phyloP scores from a whole-genome alignment of 2,797 vertebrate genomes.

The Anas capensis region DNA sequence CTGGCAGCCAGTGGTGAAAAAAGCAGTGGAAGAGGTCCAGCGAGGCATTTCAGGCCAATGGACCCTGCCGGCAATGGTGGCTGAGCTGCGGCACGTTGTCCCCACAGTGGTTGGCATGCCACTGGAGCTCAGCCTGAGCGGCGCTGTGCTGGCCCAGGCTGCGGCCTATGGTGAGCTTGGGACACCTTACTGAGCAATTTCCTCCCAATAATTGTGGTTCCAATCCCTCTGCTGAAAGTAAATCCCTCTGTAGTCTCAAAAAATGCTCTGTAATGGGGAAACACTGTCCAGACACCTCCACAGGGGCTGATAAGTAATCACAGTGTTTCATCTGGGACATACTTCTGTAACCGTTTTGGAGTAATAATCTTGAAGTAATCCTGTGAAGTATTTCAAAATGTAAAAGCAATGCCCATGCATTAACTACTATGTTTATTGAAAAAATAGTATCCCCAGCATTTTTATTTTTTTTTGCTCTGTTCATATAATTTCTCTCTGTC shows the following conservation, averaged over 20 bases:
- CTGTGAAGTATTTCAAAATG: not conserved
- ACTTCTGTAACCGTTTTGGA: not conserved
- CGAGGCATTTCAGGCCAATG: slow-evolving; percentile 68
- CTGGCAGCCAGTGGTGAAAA: slow-evolving; percentile 53
- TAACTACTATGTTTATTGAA: not conserved
- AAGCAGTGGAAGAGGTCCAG: slow-evolving; percentile 66
- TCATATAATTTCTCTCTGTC: not conserved
- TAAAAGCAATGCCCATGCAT: not conserved
- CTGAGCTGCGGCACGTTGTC: slow-evolving; percentile 81
- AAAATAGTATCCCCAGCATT: not conserved
- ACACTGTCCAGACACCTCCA: not conserved
- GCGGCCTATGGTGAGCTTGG: slow-evolving; percentile 70
- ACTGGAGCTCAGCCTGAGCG: slow-evolving; percentile 83
- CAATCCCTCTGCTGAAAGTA: not conserved
- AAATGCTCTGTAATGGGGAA: not conserved
- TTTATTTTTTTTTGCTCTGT: not conserved
- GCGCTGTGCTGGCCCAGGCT: slow-evolving; percentile 71
- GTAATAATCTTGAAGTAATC: not conserved
- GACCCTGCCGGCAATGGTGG: slow-evolving; percentile 75
- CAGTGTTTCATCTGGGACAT: not conserved
- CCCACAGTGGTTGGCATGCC: slow-evolving; percentile 84
- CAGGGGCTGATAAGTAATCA: not conserved
- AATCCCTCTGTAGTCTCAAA: not conserved
- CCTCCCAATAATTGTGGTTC: not conserved
- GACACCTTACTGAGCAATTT: rapidly evolving